Evolutionary conservation across 2,113 vertebrate species (phyloP).

Genomic region (Corythaixoides concolor): DNA sequence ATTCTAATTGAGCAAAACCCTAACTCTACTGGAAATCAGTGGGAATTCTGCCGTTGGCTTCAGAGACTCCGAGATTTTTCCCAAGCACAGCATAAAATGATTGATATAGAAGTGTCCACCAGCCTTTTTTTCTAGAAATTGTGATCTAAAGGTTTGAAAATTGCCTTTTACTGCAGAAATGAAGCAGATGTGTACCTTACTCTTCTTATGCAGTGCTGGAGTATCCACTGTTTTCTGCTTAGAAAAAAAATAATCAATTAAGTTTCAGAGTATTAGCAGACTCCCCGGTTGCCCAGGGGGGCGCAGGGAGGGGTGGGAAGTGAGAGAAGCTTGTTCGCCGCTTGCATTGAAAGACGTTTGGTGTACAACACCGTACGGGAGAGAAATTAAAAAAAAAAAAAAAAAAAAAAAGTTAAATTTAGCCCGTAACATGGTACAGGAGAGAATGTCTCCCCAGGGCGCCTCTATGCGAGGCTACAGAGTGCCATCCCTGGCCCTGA

Average conservation of each 20-base stretch:
- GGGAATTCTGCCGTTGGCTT: constrained; percentile 37
- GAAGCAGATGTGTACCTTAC: not conserved
- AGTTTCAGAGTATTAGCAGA: not conserved
- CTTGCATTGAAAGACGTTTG: not conserved
- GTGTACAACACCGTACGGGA: not conserved
- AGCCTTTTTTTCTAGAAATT: not conserved
- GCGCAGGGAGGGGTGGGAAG: not conserved
- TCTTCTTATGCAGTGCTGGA: not conserved
- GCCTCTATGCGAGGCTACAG: constrained; percentile 24
- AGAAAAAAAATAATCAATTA: not conserved
- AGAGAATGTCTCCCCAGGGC: constrained; percentile 67
- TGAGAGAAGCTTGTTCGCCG: not conserved
- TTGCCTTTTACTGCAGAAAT: not conserved
- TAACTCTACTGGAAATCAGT: constrained; percentile 3
- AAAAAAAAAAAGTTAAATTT: constrained; percentile 16
- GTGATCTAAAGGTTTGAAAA: not conserved
- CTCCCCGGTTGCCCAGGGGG: fast-evolving
- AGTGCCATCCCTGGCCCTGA: constrained; percentile 65
- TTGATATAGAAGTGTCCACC: not conserved
- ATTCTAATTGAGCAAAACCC: constrained; percentile 42
- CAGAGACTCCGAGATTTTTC: constrained; percentile 1
- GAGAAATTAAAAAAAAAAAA: not conserved
- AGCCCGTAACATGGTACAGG: not conserved
- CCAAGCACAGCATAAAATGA: not conserved
- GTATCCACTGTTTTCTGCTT: not conserved